Conservation (phyloP, 2,888 invertebrate species). For the Sphaerophoria rueppellii region DNA sequence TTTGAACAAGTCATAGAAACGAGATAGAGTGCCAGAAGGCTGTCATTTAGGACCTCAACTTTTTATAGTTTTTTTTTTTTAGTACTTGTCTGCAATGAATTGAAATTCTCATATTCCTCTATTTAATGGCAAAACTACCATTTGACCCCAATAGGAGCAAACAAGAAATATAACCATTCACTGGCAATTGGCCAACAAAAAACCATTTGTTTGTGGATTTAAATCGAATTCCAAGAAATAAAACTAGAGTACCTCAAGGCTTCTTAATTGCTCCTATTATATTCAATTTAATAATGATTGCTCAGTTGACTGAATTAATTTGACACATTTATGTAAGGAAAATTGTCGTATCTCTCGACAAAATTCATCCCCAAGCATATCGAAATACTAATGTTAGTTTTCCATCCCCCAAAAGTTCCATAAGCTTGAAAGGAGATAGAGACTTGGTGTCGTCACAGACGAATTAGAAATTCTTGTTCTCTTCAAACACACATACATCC, state of each 20-base stretch:
- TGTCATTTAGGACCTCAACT: background rate
- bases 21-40: background rate
- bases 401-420: constrained; percentile 3
- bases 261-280: constrained; percentile 35
- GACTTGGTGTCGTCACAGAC: constrained; percentile 21
- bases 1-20: background rate
- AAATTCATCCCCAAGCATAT: constrained; percentile 36
- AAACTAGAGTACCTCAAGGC: constrained; percentile 26
- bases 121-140: too few species aligned
- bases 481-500: constrained; percentile 7
- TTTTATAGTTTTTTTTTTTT: background rate
- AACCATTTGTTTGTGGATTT: constrained; percentile 21
- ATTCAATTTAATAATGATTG: constrained; percentile 37
- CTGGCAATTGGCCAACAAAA: background rate
- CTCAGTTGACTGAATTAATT: constrained; percentile 32
- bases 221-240: constrained; percentile 8
- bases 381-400: background rate
- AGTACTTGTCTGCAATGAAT: background rate
- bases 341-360: constrained; percentile 17
- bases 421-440: constrained; percentile 14
- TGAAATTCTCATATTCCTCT: too few species aligned
- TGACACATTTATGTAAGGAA: background rate
- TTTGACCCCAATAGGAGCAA: background rate
- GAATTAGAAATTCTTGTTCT: constrained; percentile 32
- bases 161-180: background rate